These are phyloP conservation scores for Drosophila nigritarsus DNA, from an alignment of 2,888 invertebrate species.

Conservation along the genomic window DNA sequence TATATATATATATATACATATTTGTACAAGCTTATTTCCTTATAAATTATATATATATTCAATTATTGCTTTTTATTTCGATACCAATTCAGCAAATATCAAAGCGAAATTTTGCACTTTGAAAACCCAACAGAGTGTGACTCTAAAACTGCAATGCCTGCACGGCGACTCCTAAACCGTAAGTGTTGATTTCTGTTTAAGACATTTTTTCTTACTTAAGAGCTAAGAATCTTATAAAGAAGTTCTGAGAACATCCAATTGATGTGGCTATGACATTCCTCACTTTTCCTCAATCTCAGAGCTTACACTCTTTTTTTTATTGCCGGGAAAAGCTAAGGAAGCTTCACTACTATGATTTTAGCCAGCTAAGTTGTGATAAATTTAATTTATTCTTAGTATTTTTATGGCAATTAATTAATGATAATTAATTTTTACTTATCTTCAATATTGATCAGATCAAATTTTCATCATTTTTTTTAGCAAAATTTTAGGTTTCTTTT, in stretches of 20 bases:
- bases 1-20: neutral
- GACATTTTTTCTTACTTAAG: neutral
- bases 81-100: neutral
- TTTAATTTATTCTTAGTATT: no score
- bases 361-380: no score
- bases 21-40: neutral
- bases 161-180: neutral
- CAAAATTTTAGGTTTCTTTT: no score
- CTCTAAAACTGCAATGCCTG: neutral
- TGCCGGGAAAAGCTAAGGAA: no score
- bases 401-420: neutral
- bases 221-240: no score
- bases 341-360: neutral
- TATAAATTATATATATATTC: constrained; percentile 19
- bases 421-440: no score
- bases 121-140: neutral
- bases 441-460: neutral
- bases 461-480: neutral
- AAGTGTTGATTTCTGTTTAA: neutral
- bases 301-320: no score
- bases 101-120: neutral
- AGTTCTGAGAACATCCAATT: no score
- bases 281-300: no score
- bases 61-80: constrained; percentile 1
- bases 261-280: no score